Evolutionary conservation across 1,140 invertebrate genomes (phyloP).

Genomic region (Drosophila ficusphila): DNA sequence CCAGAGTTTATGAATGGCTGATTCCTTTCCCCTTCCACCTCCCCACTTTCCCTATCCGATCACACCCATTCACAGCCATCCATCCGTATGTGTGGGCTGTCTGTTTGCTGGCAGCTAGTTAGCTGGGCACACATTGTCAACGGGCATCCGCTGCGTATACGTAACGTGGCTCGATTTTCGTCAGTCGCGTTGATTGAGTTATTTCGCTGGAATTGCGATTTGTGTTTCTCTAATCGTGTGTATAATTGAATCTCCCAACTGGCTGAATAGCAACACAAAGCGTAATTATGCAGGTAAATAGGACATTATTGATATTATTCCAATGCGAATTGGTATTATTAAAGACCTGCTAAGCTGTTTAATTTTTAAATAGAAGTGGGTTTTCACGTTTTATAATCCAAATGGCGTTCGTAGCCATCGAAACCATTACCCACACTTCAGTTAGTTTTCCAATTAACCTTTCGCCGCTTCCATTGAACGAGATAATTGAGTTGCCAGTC

Average conservation of each 20-base stretch:
- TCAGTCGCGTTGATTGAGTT: conserved; percentile 39
- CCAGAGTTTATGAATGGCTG: conserved; percentile 48
- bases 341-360: no score
- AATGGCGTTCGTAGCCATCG: no score
- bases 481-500: conserved; percentile 23
- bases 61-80: background rate
- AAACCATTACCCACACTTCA: background rate
- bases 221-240: conserved; percentile 37
- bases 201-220: conserved; percentile 21
- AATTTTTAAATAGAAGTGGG: no score
- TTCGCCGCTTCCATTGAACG: conserved; percentile 1
- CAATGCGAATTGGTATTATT: background rate
- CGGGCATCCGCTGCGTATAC: conserved; percentile 61
- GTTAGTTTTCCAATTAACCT: conserved; percentile 23
- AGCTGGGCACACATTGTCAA: conserved; percentile 31
- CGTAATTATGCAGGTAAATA: conserved; percentile 34
- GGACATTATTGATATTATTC: conserved; percentile 13
- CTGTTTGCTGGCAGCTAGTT: conserved; percentile 48
- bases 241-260: conserved; percentile 39
- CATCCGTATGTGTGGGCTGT: conserved; percentile 18
- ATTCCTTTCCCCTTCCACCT: conserved; percentile 26
- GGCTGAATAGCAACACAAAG: background rate
- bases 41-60: background rate
- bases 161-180: conserved; percentile 46
- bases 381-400: no score